Evolutionary conservation across 2,113 vertebrate genomes (phyloP).

Genomic region (Rutilus rutilus): DNA sequence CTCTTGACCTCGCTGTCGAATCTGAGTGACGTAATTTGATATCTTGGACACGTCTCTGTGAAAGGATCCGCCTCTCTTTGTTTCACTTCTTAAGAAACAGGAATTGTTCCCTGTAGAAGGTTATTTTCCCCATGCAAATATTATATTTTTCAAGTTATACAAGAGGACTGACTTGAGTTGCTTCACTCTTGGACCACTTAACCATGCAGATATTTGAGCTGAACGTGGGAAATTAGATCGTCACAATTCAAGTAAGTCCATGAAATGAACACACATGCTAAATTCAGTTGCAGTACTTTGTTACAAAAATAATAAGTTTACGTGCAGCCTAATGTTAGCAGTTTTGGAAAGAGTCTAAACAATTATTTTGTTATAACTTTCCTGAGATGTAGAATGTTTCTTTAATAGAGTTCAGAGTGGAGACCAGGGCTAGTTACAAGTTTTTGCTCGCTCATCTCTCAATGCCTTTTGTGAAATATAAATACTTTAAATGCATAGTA

Average conservation of each 20-base stretch:
- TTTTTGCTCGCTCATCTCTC: neutral
- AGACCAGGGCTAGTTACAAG: neutral
- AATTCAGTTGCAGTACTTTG: neutral
- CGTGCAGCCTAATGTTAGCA: neutral
- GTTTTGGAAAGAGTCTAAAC: neutral
- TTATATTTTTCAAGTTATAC: neutral
- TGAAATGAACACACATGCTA: neutral
- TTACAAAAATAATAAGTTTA: neutral
- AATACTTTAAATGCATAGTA: too few species aligned
- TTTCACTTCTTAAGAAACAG: conserved; percentile 30
- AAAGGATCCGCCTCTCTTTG: neutral
- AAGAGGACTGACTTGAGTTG: neutral
- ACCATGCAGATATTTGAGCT: neutral
- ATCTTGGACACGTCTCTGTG: conserved; percentile 4
- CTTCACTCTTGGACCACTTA: neutral
- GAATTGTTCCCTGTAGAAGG: neutral
- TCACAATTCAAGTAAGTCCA: conserved; percentile 13
- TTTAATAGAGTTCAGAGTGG: neutral
- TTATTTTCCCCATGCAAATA: neutral
- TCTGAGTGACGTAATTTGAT: neutral
- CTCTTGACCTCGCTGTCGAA: neutral
- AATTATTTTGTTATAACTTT: neutral
- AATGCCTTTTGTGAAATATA: too few species aligned
- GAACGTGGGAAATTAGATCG: neutral
- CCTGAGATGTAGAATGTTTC: neutral